Base-by-base conservation (phyloP, 2,888 invertebrate species). In the Bellardia bayeri region DNA sequence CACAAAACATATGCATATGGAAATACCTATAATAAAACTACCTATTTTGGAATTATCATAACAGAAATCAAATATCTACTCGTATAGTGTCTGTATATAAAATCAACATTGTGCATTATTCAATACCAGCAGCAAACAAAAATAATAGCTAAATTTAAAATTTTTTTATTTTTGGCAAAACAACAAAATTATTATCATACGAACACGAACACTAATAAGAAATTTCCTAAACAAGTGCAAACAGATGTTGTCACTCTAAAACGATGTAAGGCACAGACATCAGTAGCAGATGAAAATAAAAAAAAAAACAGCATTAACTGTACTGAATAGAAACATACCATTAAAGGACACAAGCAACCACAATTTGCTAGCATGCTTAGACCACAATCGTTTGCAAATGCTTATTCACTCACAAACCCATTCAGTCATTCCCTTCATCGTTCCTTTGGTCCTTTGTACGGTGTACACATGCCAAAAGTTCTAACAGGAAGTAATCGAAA, bases 161-260 rank as follows among this genome's bases (percentile, higher is more conserved):
- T 74, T 72, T 80, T 81, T 71, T 56, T 56, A 83, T 74, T 84
- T 82, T 82, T 84, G 84, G 84, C 84, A 82, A 76, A 64, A 82
- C 33, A 82, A 79, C 78, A 74, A 63, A 56, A 69, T 49, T 16
- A 14, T 14, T 30, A 45, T 23, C 13, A n/a, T 58, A 68, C 23
- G 30, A 33, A 42, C n/a, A 14, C 42, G 40, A 11, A 40, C 56
- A 66, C 40, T 14, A 58, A 49, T 2, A 51, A 71, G 66, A 72
- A 78, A 85, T 69, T 74, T 78, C 13, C 45, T 8, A 40, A 66
- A 58, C 45, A 87, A 79, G 76, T 79, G 79, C 69, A 74, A 82
- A 87, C 87, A 87, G 82, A 85, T 85, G 85, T 85, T 85, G 85
- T 79, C 85, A 79, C 74, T 84, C 61, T 81, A 76, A 81, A 74